These are phyloP conservation scores for Ptilonorhynchus violaceus DNA, from an alignment of 2,113 vertebrate genomes.

Conservation along the genomic window DNA sequence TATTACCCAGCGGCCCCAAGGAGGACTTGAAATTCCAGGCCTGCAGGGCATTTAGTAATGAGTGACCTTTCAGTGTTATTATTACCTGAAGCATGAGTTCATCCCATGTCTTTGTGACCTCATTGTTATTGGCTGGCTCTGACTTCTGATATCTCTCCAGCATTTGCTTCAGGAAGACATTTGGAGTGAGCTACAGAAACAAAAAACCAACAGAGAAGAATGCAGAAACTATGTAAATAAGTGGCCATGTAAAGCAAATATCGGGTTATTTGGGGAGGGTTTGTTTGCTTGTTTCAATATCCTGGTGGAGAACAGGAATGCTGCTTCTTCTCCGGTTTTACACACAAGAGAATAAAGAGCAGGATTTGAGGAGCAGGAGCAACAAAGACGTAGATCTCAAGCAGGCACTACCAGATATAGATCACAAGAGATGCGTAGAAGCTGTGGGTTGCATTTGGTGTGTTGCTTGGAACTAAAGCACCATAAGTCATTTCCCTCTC, in stretches of 20 bases:
- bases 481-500: neutral
- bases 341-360: neutral
- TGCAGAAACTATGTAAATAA: neutral
- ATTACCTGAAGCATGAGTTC: slow-evolving; percentile 76
- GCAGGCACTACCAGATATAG: neutral
- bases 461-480: neutral
- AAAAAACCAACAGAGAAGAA: neutral
- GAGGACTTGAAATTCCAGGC: slow-evolving; percentile 12
- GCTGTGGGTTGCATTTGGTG: neutral
- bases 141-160: slow-evolving; percentile 71
- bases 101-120: slow-evolving; percentile 74
- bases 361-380: neutral
- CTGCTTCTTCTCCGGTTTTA: neutral
- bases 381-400: neutral
- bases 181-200: slow-evolving; percentile 61
- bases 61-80: neutral
- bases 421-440: neutral
- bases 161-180: slow-evolving; percentile 81
- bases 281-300: neutral
- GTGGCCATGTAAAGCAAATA: neutral
- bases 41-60: slow-evolving; percentile 8
- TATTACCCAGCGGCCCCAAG: neutral
- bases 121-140: slow-evolving; percentile 60
- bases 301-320: neutral
- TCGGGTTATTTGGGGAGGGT: neutral